Base-by-base conservation (phyloP, 2,797 vertebrate species). In the Cyprinella venusta region DNA sequence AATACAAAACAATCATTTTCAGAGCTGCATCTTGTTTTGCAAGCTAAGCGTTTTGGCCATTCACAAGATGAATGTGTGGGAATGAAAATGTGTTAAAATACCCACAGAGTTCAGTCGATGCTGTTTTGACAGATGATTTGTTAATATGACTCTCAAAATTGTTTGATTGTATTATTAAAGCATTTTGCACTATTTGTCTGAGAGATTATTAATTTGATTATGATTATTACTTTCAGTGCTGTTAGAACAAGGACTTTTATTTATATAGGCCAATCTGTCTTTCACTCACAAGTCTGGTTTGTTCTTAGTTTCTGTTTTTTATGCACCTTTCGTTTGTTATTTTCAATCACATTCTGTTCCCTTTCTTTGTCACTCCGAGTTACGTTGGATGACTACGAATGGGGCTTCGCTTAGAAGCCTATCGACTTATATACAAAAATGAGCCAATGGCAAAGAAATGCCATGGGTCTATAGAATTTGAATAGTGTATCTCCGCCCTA, bases 1-100 rank as follows among this genome's bases (percentile, higher is more conserved):
- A 86, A 87, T 72, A 87, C 67, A 86, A 88, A 88, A 88, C 82
- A 84, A 79, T 83, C 50, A 81, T 87, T 89, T 89, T 84, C 65
- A 16, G 52, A 82, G 82, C 71, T n/a, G 72, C 65, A 48, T 87
- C 84, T 86, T 79, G 82, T 86, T 86, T 79, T 81, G 81, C 42
- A 79, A 86, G 85, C 84, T 77, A 86, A 87, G 72, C 82, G 82
- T 50, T 84, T 86, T 80, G 79, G 84, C 50, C 84, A 80, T 88
- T 84, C 69, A 63, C 48, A 84, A 85, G 84, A 89, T 79, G 68
- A 86, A 89, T 89, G 82, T 61, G 86, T 45, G 77, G 45, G 85
- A 86, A 87, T 84, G 82, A 84, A 88, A 88, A 86, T 81, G 72
- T 86, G 45, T 84, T 84, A 56, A 86, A 84, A 64, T 82, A 82